Base-by-base conservation (phyloP, 2,888 invertebrate genomes). In the Apomyelois bistriatella region DNA sequence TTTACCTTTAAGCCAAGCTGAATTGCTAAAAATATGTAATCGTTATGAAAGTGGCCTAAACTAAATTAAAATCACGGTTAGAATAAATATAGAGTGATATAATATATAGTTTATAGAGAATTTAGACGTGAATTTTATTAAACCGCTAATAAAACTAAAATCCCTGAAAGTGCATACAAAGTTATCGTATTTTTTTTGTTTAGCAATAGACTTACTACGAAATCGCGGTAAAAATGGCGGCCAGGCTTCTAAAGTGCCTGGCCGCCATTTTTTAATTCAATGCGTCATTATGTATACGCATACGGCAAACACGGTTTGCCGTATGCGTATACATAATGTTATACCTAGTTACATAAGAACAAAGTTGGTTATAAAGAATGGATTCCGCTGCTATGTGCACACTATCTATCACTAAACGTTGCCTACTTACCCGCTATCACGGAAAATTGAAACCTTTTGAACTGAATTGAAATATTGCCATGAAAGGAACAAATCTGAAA, bases 401-500 rank as follows among this genome's bases (percentile, higher is more conserved):
- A 32, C 48, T 47, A 17, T 43, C 63, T 65, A 64, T 71, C 60
- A 61, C 55, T 61, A 53, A 60, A 60, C 58, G 53, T 58, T 55
- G 49, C 58, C 58, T 56, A 60, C 64, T 64, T 62, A 62, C 62
- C 58, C 52, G 58, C 59, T 69, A 65, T 70, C 60, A 65, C 53
- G 57, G 61, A 68, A 73, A 76, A 76, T 76, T 70, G 66, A 75
- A 79, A 74, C 65, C 68, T 74, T 74, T 74, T 72, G 66, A 72
- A 68, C 69, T 68, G 58, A 66, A 70, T 72, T 69, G 72, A 77
- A 72, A 73, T 75, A 76, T 74, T 64, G 62, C 64, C 59, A 58
- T 60, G 56, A 60, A 68, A 65, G 66, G 61, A 71, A 72, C 64
- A 67, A 73, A 74, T 72, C 70, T 59, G 56, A 63, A 72, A 74